These are phyloP conservation scores for Diceros bicornis DNA, from an alignment of 2,797 vertebrate species.

Conservation along the genomic window DNA sequence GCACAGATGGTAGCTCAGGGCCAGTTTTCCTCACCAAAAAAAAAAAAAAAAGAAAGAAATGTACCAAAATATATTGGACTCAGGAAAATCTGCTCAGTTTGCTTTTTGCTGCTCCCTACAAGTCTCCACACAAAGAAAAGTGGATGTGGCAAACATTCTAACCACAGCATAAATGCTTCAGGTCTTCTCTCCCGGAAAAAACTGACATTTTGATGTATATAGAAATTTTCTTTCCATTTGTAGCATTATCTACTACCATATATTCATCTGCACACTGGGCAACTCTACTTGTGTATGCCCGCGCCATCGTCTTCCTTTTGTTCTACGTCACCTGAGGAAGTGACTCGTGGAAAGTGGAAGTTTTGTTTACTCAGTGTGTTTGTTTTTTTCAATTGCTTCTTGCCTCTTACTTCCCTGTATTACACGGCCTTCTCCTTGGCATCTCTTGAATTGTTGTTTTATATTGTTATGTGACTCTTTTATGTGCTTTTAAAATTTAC, in stretches of 20 bases:
- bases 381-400: background rate
- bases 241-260: background rate
- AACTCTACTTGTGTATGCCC: background rate
- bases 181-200: background rate
- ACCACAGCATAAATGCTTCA: background rate
- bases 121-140: background rate
- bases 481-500: background rate
- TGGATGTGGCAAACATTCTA: background rate
- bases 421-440: background rate
- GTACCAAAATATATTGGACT: background rate
- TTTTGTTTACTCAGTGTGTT: background rate
- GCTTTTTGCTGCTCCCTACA: background rate
- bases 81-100: background rate
- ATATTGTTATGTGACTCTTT: background rate
- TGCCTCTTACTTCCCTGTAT: background rate
- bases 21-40: too few species aligned
- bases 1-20: too few species aligned
- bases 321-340: background rate
- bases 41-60: too few species aligned
- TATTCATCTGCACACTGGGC: background rate
- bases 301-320: background rate
- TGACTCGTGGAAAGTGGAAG: background rate
- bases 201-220: background rate
- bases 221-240: background rate
- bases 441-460: background rate